Percentiles rank a stretch among this genome's conserved stretches.
Evolutionary conservation across 2,797 vertebrate species (phyloP).

Genomic region (Channa striata): DNA sequence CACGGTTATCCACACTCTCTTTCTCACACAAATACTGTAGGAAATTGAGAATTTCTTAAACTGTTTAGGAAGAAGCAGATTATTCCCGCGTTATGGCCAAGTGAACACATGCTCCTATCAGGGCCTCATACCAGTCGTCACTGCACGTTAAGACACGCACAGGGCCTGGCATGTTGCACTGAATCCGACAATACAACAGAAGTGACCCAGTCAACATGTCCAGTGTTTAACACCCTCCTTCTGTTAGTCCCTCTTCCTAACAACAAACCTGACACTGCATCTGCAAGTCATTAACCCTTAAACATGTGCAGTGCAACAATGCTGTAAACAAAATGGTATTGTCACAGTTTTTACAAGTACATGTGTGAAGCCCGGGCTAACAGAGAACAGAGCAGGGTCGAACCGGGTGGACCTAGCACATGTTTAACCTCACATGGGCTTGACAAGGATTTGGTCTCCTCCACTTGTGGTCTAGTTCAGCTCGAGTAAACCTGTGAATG

Average conservation of each 20-base stretch:
- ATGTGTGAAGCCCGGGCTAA: constrained; percentile 70
- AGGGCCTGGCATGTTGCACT: constrained; percentile 46
- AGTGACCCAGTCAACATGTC: constrained; percentile 54
- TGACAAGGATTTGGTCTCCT: constrained; percentile 57
- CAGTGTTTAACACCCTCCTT: constrained; percentile 58
- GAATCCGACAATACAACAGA: constrained; percentile 41
- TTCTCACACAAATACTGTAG: background rate
- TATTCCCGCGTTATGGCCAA: constrained; percentile 36
- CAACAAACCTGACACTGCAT: constrained; percentile 69
- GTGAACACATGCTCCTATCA: constrained; percentile 39
- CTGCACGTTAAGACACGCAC: constrained; percentile 7
- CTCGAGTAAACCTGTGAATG: constrained; percentile 51
- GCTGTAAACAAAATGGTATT: constrained; percentile 73
- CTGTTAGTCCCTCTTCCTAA: constrained; percentile 46
- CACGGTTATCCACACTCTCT: constrained; percentile 1
- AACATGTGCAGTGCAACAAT: constrained; percentile 67
- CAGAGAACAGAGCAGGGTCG: constrained; percentile 72
- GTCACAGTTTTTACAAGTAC: constrained; percentile 51
- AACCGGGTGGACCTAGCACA: constrained; percentile 51
- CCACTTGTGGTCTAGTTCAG: constrained; percentile 54
- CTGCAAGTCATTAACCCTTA: constrained; percentile 80
- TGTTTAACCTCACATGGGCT: constrained; percentile 66
- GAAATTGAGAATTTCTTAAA: constrained; percentile 27
- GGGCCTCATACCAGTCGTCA: constrained; percentile 9
- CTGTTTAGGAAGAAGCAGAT: constrained; percentile 28